A percentile compares a stretch with the other conserved stretches of the same genome.
Conservation (phyloP, 2,113 vertebrate genomes). For the Aspiorhynchus laticeps region DNA sequence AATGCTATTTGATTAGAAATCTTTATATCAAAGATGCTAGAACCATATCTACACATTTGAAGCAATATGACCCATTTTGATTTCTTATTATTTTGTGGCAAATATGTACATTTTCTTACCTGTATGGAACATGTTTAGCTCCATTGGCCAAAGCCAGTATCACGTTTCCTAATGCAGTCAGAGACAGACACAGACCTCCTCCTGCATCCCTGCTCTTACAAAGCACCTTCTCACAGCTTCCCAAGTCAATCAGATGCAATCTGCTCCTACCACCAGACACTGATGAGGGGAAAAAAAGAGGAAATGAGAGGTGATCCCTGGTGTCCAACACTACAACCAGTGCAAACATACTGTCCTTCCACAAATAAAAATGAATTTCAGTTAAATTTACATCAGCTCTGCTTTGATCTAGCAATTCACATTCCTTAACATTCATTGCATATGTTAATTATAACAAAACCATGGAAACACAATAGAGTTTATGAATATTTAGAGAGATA, state of each 20-base stretch:
- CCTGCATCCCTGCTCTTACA: conserved; percentile 84
- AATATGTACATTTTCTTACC: conserved; percentile 76
- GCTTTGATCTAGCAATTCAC: background rate
- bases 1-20: background rate
- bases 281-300: conserved; percentile 58
- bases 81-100: background rate
- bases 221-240: conserved; percentile 92
- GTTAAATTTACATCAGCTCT: background rate
- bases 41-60: background rate
- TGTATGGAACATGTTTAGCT: conserved; percentile 98
- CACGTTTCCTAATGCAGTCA: conserved; percentile 95
- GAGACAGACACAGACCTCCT: conserved; percentile 85
- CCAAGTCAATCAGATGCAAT: conserved; percentile 95
- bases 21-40: background rate
- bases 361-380: background rate
- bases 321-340: background rate
- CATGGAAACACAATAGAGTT: background rate
- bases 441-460: background rate
- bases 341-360: background rate
- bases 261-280: conserved; percentile 98
- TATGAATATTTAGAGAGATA: background rate
- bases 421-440: background rate
- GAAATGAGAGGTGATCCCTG: background rate
- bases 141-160: conserved; percentile 97
- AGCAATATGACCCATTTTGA: background rate